These are phyloP conservation scores for Grallaria varia DNA, from an alignment of 2,113 vertebrate species.

Conservation along the genomic window DNA sequence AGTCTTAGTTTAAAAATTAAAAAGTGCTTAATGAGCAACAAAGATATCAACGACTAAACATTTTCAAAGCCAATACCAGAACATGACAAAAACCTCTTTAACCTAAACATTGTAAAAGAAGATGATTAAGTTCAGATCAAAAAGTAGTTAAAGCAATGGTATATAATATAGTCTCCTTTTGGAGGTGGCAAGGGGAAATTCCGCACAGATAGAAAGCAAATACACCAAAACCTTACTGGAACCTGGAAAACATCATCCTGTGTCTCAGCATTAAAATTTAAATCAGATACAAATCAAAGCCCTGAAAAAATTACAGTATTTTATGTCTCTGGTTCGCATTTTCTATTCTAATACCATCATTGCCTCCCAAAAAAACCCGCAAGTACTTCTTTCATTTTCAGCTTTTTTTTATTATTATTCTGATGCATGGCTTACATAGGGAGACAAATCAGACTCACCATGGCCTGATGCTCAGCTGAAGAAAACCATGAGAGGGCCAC, in stretches of 20 bases:
- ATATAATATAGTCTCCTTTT: slow-evolving; percentile 23
- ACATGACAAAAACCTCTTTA: slow-evolving; percentile 25
- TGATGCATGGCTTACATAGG: neutral
- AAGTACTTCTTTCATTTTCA: neutral
- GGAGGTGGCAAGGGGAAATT: neutral
- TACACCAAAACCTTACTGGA: neutral
- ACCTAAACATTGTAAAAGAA: slow-evolving; percentile 35
- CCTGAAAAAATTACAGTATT: neutral
- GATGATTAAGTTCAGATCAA: slow-evolving; percentile 21
- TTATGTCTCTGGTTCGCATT: neutral
- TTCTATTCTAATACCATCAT: neutral
- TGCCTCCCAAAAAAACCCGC: neutral
- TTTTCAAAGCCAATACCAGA: slow-evolving; percentile 48
- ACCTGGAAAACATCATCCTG: neutral
- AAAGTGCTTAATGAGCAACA: slow-evolving; percentile 22
- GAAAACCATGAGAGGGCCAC: neutral
- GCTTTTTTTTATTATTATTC: neutral
- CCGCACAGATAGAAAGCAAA: neutral
- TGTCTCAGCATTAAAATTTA: neutral
- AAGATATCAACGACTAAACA: slow-evolving; percentile 5
- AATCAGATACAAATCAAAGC: neutral
- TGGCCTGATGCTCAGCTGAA: neutral
- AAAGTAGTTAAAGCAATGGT: slow-evolving; percentile 13
- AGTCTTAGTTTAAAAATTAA: slow-evolving; percentile 43
- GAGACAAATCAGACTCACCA: neutral